A percentile compares a stretch with the other conserved stretches of the same genome.
Conservation (phyloP, 1,140 invertebrate genomes). For the Cotesia chilonis region DNA sequence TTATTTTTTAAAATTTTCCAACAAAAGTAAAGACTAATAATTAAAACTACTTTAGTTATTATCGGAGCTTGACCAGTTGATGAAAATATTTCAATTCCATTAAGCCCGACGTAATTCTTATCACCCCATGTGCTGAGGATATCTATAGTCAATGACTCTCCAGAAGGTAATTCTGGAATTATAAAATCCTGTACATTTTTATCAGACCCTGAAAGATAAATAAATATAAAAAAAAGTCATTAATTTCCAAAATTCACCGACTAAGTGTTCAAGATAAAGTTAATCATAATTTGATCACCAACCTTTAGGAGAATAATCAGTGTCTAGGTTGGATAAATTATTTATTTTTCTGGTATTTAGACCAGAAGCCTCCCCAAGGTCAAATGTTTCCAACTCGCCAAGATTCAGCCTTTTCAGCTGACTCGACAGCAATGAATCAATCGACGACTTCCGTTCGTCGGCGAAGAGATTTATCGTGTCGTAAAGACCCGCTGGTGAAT, state of each 20-base stretch:
- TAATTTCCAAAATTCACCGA: background rate
- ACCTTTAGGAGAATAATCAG: conserved; percentile 25
- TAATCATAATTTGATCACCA: background rate
- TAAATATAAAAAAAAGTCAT: too few relatives aligned
- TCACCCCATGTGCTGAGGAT: conserved; percentile 86
- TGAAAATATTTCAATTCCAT: conserved; percentile 82
- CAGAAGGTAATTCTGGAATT: conserved; percentile 80
- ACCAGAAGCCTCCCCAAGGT: background rate
- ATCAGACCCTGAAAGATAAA: conserved; percentile 31
- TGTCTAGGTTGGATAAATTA: conserved; percentile 2
- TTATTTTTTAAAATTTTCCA: background rate
- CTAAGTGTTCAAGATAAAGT: too few relatives aligned
- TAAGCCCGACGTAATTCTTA: conserved; percentile 80
- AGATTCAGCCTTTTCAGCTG: background rate
- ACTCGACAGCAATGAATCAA: background rate
- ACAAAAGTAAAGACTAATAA: background rate
- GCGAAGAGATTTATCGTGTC: background rate
- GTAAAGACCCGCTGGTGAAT: background rate
- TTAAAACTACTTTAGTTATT: conserved; percentile 66
- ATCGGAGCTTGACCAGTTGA: conserved; percentile 69
- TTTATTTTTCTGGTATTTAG: background rate
- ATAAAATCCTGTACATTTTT: conserved; percentile 53
- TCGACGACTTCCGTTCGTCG: background rate
- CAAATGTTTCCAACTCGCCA: background rate
- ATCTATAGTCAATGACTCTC: conserved; percentile 73